Conservation (phyloP, 2,797 vertebrate species). For the Moxostoma hubbsi region DNA sequence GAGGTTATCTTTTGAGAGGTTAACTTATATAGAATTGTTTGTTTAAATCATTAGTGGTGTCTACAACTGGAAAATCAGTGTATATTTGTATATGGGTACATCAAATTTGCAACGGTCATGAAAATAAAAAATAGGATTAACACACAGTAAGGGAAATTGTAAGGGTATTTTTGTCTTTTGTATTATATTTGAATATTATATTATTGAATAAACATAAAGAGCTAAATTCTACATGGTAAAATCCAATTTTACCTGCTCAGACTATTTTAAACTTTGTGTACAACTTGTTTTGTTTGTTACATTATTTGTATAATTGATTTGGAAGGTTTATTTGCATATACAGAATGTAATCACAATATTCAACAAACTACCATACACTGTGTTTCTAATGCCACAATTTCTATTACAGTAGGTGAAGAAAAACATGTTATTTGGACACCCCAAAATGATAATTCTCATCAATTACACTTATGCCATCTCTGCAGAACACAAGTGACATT, state of each 20-base stretch:
- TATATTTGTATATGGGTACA: background rate
- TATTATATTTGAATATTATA: background rate
- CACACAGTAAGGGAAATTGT: background rate
- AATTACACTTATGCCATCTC: too few species aligned
- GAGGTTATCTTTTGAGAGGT: slow-evolving; percentile 47
- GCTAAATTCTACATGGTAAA: too few species aligned
- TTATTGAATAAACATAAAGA: too few species aligned
- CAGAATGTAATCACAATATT: too few species aligned
- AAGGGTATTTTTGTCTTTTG: background rate
- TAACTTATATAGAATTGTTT: slow-evolving; percentile 17
- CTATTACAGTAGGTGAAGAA: background rate
- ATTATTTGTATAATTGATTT: background rate
- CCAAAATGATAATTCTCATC: too few species aligned
- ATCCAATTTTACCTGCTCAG: background rate
- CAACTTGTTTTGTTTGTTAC: background rate
- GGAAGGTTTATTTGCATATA: background rate
- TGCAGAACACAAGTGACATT: too few species aligned
- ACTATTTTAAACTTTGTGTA: background rate
- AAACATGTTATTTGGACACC: background rate
- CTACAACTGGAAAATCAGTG: background rate
- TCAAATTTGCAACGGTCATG: background rate
- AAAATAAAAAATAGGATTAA: background rate
- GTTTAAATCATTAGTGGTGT: slow-evolving; percentile 6
- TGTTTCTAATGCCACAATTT: background rate
- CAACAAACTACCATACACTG: background rate